Percentiles rank a stretch among this genome's conserved stretches.
Evolutionary conservation across 1,140 invertebrate genomes (phyloP).

Genomic region (Penaeus chinensis): DNA sequence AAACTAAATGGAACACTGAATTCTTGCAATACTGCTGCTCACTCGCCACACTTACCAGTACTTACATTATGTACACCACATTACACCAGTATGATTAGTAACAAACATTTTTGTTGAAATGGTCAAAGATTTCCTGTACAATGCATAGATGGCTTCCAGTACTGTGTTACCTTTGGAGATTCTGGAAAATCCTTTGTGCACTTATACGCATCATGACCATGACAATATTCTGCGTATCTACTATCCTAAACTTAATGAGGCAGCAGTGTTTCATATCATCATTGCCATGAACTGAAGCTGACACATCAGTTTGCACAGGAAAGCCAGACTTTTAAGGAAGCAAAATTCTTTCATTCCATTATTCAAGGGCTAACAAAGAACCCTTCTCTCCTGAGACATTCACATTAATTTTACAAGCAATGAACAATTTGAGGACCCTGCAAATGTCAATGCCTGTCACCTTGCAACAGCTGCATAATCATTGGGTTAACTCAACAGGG

Average conservation of each 20-base stretch:
- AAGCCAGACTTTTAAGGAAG: constrained; percentile 37
- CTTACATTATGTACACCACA: constrained; percentile 55
- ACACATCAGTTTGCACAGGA: constrained; percentile 40
- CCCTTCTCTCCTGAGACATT: too few species aligned
- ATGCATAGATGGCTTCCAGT: constrained; percentile 57
- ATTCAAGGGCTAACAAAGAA: background rate
- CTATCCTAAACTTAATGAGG: constrained; percentile 41
- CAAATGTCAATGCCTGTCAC: too few species aligned
- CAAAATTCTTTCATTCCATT: constrained; percentile 6
- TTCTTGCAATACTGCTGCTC: constrained; percentile 33
- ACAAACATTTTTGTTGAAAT: constrained; percentile 52
- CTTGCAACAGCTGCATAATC: too few species aligned
- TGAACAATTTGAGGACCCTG: too few species aligned
- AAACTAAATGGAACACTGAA: constrained; percentile 52
- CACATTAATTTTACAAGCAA: too few species aligned
- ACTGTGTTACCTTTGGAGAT: constrained; percentile 41
- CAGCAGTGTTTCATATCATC: constrained; percentile 39
- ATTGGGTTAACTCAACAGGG: too few species aligned
- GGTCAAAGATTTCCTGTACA: constrained; percentile 53
- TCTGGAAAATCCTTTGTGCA: constrained; percentile 50
- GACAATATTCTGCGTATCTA: constrained; percentile 38
- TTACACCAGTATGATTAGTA: constrained; percentile 44
- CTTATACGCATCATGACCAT: constrained; percentile 50
- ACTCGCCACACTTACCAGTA: constrained; percentile 43
- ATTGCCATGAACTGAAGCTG: constrained; percentile 29